A percentile compares a stretch with the other conserved stretches of the same genome.
These are phyloP conservation scores for Haemorhous mexicanus DNA, from an alignment of 2,113 vertebrate species.

Conservation along the genomic window DNA sequence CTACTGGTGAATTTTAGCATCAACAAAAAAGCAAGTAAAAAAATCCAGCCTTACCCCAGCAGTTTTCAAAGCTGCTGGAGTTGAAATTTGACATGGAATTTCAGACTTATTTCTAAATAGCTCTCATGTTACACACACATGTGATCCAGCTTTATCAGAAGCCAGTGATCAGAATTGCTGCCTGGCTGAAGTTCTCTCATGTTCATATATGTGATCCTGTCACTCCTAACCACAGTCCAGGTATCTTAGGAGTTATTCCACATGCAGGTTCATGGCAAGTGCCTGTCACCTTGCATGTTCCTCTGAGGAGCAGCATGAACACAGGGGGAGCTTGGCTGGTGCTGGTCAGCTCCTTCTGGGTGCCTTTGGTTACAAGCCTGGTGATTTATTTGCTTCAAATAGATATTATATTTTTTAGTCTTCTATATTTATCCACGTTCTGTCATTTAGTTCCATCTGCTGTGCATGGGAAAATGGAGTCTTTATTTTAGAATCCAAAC, in stretches of 20 bases:
- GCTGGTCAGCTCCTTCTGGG: not conserved
- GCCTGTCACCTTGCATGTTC: not conserved
- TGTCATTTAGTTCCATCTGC: conserved; percentile 56
- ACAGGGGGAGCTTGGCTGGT: not conserved
- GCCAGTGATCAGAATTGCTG: not conserved
- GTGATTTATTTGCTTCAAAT: conserved; percentile 41
- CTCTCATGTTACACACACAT: not conserved
- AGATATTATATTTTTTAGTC: conserved; percentile 7
- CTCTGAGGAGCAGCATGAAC: not conserved
- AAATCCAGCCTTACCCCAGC: not conserved
- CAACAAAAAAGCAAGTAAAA: not conserved
- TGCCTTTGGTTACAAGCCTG: not conserved
- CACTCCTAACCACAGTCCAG: not conserved
- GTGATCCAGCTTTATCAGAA: not conserved
- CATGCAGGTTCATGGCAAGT: not conserved
- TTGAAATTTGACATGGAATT: not conserved
- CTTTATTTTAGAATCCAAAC: conserved; percentile 40
- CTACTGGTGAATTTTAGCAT: not conserved
- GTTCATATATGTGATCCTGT: not conserved
- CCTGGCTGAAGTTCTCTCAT: not conserved
- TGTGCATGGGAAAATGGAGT: not conserved
- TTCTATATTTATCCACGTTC: conserved; percentile 42
- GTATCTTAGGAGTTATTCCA: not conserved
- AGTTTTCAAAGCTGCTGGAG: not conserved
- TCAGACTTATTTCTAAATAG: not conserved